These are phyloP conservation scores for Trinectes maculatus DNA, from an alignment of 2,113 vertebrate genomes.

Conservation along the genomic window DNA sequence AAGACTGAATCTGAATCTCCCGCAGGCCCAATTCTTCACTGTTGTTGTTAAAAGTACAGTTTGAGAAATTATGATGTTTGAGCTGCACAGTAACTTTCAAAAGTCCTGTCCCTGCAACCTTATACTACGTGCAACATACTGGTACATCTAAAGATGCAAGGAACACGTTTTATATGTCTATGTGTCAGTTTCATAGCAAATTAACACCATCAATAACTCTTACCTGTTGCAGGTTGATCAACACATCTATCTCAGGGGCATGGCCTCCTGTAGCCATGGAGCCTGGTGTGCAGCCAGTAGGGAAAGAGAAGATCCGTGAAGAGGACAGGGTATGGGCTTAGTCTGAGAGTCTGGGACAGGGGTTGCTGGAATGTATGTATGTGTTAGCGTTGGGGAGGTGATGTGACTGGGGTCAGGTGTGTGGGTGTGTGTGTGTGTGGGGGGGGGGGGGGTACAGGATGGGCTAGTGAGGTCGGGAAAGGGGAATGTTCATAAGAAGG, in stretches of 20 bases:
- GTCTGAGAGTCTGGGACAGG: neutral
- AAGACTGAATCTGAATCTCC: neutral
- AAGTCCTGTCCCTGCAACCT: too few species aligned
- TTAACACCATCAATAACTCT: slow-evolving; percentile 5
- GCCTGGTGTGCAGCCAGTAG: slow-evolving; percentile 69
- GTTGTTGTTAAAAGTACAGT: too few species aligned
- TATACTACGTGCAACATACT: too few species aligned
- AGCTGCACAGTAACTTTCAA: too few species aligned
- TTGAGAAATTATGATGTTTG: too few species aligned
- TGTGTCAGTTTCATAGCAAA: too few species aligned
- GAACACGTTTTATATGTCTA: too few species aligned
- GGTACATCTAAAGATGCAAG: too few species aligned
- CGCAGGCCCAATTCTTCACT: too few species aligned
- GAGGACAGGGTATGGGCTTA: neutral
- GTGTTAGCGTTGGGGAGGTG: slow-evolving; percentile 1
- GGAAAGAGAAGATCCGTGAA: neutral
- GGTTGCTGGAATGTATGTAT: neutral
- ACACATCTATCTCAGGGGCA: slow-evolving; percentile 84
- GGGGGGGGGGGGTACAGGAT: neutral
- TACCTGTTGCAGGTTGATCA: slow-evolving; percentile 88
- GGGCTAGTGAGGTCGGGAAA: slow-evolving; percentile 16
- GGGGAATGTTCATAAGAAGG: slow-evolving; percentile 6
- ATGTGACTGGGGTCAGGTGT: slow-evolving; percentile 10
- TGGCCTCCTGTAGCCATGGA: slow-evolving; percentile 91
- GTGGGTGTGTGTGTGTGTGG: too few species aligned